Evolutionary conservation across 2,113 vertebrate species (phyloP), one percentile per base, ranked within the genome.

Genomic region (Macaca nemestrina): DNA sequence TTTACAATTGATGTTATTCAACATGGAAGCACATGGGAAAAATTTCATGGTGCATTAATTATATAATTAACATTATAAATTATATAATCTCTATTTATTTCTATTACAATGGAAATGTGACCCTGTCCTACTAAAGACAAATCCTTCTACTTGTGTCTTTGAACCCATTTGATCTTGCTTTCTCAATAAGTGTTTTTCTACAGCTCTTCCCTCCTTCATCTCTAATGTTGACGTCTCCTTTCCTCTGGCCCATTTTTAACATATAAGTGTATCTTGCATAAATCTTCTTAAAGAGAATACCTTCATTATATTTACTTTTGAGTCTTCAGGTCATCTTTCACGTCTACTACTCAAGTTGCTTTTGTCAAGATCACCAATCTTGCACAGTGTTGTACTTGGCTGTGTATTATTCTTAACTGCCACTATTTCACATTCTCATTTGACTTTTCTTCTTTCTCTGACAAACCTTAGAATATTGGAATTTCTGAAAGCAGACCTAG

Each of bases 171-270:
- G 25, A 79, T 57, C 16, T 23, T 79, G 3, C 13, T 6, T 67
- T 87, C 7, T 35, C 22, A 22, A 59, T 5, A 9, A 40, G 12
- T 32, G 0, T 0, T 57, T 79, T 79, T 14, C 38, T 64, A 23
- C 25, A 25, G 20, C 8, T 32, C 20, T 5, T 0, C 25, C 30
- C 1, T 17, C 38, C 17, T 67, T 79, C 25, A 18, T 10, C 6
- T 43, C 1, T 0, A 22, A 1, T 20, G 0, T n/a, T 40, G 2
- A 75, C 12, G 43, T 9, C 2, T 68, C 2, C 13, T 68, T 84
- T 82, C 2, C 18, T 68, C 11, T 13, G 16, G 8, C 20, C 16
- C 20, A 72, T 72, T 38, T 72, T 45, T 4, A 40, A 2, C 7
- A n/a, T 43, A 3, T 3, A 78, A 50, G 38, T 30, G 12, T 25